Evolutionary conservation across 1,140 invertebrate genomes (phyloP).

Genomic region (Macrosteles quadrilineatus): DNA sequence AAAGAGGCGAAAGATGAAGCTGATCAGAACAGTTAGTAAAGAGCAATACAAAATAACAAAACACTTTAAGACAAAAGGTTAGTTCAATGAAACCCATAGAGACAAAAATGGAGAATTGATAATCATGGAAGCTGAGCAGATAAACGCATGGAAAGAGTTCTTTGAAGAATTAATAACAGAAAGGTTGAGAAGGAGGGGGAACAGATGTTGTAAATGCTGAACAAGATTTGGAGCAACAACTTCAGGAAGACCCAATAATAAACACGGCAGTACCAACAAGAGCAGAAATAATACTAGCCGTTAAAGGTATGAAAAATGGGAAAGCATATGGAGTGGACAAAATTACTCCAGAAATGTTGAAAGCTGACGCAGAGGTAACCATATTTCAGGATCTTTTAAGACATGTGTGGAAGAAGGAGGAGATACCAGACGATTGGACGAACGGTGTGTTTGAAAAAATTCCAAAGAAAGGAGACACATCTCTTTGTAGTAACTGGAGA

Average conservation of each 20-base stretch:
- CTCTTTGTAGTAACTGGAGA: conserved; percentile 20
- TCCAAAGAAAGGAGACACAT: conserved; percentile 25
- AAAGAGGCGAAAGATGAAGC: not conserved
- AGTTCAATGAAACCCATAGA: not conserved
- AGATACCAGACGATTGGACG: conserved; percentile 30
- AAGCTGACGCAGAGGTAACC: not conserved
- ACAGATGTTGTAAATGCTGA: not conserved
- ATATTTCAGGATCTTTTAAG: conserved; percentile 2
- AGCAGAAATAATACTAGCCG: conserved; percentile 15
- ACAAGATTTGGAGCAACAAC: not conserved
- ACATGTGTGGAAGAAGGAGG: conserved; percentile 12
- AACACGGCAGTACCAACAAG: too few relatives aligned
- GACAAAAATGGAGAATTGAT: not conserved
- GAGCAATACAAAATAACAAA: too few relatives aligned
- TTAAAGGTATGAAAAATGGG: conserved; percentile 27
- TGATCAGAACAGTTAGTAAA: too few relatives aligned
- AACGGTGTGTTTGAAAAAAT: conserved; percentile 11
- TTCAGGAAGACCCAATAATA: not conserved
- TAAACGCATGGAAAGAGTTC: not conserved
- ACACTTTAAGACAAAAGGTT: not conserved
- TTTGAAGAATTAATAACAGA: conserved; percentile 22
- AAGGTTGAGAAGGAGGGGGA: conserved; percentile 1
- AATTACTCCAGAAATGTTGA: conserved; percentile 18
- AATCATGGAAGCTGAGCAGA: not conserved
- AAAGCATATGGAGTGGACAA: conserved; percentile 23